Evolutionary conservation across 2,888 invertebrate species (phyloP), one percentile per base, ranked within the genome.

Genomic region (Macrosiphum euphorbiae): DNA sequence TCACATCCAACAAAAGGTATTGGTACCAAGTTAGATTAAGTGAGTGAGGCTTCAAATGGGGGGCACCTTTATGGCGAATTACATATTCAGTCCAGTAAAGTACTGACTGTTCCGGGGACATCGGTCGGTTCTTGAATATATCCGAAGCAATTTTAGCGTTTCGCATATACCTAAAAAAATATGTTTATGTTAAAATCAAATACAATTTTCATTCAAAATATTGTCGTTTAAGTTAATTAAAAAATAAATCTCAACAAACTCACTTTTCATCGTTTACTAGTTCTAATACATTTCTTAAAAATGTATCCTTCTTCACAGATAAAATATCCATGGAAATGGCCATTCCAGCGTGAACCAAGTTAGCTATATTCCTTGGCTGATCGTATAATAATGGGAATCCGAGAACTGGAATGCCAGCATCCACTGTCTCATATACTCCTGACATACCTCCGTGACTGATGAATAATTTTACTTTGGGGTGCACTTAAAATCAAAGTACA

Each of bases 71-170:
- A 24, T 88, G 88, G 55, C 44, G 58, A 44, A 89, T 28, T n/a
- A 61, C 89, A 61, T 89, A 89, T 2, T 61, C 58, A n/a, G 44
- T 89, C 89, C 58, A 89, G 55, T 89, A 89, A 67, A 89, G 47
- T 5, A 89, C n/a, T 26, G 5, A 88, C 28, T 58, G 20, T 44
- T 35, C 1, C 0, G 88, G 55, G 4, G 55, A 55, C 20, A 58
- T 58, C 16, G 20, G 89, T 28, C 61, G 89, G 20, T 89, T 47
- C n/a, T 47, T 47, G 61, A 89, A 89, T 16, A 86, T 50, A 50
- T 47, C 47, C 0, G 86, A 86, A 50, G 28, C 47, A 11, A 26
- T 86, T 47, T 47, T 86, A 28, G 86, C 86, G 8, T 50, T 86
- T 47, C 28, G 44, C 86, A 11, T 47, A 47, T 86, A 86, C 47